Evolutionary conservation across 2,888 invertebrate species (phyloP), one percentile per base, ranked within the genome.

Genomic region (Caenorhabditis sp.): DNA sequence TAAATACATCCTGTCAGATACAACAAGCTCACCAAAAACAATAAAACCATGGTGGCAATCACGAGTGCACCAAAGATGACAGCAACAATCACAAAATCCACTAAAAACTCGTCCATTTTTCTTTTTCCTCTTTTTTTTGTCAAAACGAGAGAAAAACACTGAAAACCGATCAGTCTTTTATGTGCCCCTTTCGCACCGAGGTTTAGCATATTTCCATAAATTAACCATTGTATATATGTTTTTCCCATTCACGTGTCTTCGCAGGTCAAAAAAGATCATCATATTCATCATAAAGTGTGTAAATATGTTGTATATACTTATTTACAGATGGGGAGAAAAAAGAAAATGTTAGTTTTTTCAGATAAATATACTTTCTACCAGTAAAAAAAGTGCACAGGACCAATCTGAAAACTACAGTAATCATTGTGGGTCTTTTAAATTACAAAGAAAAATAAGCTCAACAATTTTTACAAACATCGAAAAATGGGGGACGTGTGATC

Each of bases 101-200:
- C 26, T 23, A 73, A 61, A 62, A 63, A 63, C 20, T 67, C 72
- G 56, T 67, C 67, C 72, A 72, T 72, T 56, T 63, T 59, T 58
- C 14, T 7, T 52, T 52, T n/a, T 20, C 21, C 60, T 59, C 36
- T 27, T 7, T 52, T 52, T n/a, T 20, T 5, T 4, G 31, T 31
- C 10, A 43, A 14, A 7, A 14, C 5, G 43, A 43, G 43, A 43
- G 43, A 17, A 17, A 43, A 43, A 43, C 31, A 31, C 12, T 43
- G 43, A 7, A 43, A 43, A 43, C 43, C 43, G 43, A 17, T 43
- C 14, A 43, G 17, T 43, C 43, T 43, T 43, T 43, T 43, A 43
- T 43, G 43, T n/a, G n/a, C n/a, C 17, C 7, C 3, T 17, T 43
- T 17, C 12, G 12, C 43, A 43, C 43, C 31, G 31, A 53, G 21